Conservation (phyloP, 2,113 vertebrate genomes). For the Tautogolabrus adspersus region DNA sequence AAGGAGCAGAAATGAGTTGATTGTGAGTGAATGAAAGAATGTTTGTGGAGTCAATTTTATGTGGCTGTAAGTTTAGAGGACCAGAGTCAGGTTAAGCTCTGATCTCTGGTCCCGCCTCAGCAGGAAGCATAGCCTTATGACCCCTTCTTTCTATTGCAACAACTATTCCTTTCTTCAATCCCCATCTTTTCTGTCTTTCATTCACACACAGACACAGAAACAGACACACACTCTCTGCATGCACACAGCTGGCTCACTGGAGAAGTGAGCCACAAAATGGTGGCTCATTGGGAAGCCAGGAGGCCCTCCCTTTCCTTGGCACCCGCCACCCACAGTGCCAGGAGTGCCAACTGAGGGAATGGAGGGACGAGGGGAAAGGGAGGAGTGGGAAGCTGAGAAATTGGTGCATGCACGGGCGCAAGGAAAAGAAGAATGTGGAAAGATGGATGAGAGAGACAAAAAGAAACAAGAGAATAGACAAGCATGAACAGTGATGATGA, state of each 20-base stretch:
- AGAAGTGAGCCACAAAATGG: slow-evolving; percentile 56
- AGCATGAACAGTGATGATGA: slow-evolving; percentile 34
- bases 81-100: slow-evolving; percentile 56
- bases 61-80: slow-evolving; percentile 21
- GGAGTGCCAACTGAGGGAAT: slow-evolving; percentile 66
- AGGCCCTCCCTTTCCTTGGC: slow-evolving; percentile 58
- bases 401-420: slow-evolving; percentile 5
- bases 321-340: slow-evolving; percentile 64
- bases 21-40: slow-evolving; percentile 4
- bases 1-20: background rate
- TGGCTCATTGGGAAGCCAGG: slow-evolving; percentile 45
- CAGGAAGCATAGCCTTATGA: slow-evolving; percentile 47
- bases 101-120: slow-evolving; percentile 55
- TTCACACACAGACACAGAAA: background rate
- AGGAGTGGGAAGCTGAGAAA: slow-evolving; percentile 10
- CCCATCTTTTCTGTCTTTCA: slow-evolving; percentile 1
- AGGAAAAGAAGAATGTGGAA: slow-evolving; percentile 25
- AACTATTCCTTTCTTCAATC: slow-evolving; percentile 43
- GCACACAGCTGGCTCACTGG: slow-evolving; percentile 46
- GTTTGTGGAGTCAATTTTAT: slow-evolving; percentile 20
- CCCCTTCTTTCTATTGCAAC: slow-evolving; percentile 39
- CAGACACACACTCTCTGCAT: slow-evolving; percentile 8
- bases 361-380: slow-evolving; percentile 42
- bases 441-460: slow-evolving; percentile 2
- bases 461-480: slow-evolving; percentile 21